Conservation (phyloP, 2,888 invertebrate species). For the Trissolcus brochymenae region DNA sequence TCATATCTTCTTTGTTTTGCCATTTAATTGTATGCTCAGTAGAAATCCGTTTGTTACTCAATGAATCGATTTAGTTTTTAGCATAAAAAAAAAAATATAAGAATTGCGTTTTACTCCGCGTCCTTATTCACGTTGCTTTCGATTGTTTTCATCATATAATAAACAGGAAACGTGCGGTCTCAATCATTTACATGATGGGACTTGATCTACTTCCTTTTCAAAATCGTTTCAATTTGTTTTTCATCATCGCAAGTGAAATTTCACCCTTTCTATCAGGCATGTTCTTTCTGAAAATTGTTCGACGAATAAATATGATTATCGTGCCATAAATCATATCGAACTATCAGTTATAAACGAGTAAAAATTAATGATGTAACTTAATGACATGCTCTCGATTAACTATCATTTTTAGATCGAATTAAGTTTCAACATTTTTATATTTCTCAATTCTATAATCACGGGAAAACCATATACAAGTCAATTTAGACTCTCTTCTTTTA, state of each 20-base stretch:
- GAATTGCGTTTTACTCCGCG: background rate
- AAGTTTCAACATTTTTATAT: background rate
- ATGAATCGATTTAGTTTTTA: slow-evolving; percentile 18
- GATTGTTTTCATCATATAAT: slow-evolving; percentile 31
- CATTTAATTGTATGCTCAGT: background rate
- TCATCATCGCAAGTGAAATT: no score
- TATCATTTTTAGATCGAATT: slow-evolving; percentile 31
- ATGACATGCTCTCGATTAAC: slow-evolving; percentile 30
- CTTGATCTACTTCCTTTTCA: no score
- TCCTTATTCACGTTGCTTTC: slow-evolving; percentile 3
- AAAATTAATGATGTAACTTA: slow-evolving; percentile 45
- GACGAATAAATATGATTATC: no score
- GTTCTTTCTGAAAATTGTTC: no score
- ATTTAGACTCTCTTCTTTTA: no score
- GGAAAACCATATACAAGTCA: no score
- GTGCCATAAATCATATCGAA: slow-evolving; percentile 27
- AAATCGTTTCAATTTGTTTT: no score
- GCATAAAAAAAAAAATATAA: no score
- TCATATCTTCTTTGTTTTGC: slow-evolving; percentile 5
- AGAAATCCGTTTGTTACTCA: slow-evolving; percentile 20
- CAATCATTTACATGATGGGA: no score
- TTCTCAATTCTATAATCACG: no score
- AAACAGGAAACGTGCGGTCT: slow-evolving; percentile 22
- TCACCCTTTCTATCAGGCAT: no score
- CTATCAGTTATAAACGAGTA: slow-evolving; percentile 34